Evolutionary conservation across 2,888 invertebrate species (phyloP).

Genomic region (Cryptosula pallasiana): DNA sequence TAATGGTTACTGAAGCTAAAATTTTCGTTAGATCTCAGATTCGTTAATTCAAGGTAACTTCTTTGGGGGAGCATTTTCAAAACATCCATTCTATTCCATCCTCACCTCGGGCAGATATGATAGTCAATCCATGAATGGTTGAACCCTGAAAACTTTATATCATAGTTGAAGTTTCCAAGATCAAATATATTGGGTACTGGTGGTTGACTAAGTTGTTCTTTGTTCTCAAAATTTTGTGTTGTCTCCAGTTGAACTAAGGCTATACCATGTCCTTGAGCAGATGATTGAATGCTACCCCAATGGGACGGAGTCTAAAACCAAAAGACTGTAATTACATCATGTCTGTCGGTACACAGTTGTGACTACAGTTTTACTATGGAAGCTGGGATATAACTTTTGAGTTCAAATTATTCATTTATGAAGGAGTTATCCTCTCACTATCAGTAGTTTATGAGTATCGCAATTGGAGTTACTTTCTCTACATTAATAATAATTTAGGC

Average conservation of each 20-base stretch:
- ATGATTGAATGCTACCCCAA: slow-evolving; percentile 87
- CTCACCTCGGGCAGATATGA: slow-evolving; percentile 76
- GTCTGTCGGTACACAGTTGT: neutral
- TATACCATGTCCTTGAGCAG: slow-evolving; percentile 83
- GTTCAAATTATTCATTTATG: neutral
- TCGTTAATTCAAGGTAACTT: too few species aligned
- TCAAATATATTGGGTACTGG: slow-evolving; percentile 25
- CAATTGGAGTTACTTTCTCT: neutral
- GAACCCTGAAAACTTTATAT: slow-evolving; percentile 24
- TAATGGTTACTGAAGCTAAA: too few species aligned
- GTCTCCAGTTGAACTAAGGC: slow-evolving; percentile 69
- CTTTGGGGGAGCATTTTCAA: too few species aligned
- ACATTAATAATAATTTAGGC: too few species aligned
- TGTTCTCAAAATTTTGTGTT: slow-evolving; percentile 27
- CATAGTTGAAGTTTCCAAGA: slow-evolving; percentile 6
- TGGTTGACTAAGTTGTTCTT: slow-evolving; percentile 26
- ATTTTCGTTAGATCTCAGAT: too few species aligned
- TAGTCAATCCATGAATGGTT: slow-evolving; percentile 82
- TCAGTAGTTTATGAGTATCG: neutral
- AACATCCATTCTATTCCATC: too few species aligned
- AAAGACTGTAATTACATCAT: too few species aligned
- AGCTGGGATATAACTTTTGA: neutral
- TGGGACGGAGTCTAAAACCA: slow-evolving; percentile 16
- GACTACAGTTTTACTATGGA: too few species aligned
- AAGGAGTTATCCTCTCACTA: neutral